Conservation (phyloP, 2,888 invertebrate species). For the Brachypalpus laphriformis region DNA sequence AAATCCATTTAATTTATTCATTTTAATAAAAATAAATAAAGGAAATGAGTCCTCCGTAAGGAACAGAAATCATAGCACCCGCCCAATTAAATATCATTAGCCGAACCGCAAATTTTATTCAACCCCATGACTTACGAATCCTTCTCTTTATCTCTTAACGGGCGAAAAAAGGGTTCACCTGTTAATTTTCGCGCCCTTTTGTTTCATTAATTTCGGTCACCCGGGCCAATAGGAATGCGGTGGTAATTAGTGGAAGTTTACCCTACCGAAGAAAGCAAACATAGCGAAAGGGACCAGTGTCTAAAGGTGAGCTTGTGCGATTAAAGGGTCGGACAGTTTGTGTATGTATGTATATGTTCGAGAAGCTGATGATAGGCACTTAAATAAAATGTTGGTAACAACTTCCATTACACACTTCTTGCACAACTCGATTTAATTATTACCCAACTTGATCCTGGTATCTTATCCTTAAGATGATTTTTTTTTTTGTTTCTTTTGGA, state of each 20-base stretch:
- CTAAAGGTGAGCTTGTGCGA: slow-evolving; percentile 24
- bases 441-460: slow-evolving; percentile 35
- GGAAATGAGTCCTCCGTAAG: background rate
- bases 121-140: slow-evolving; percentile 29
- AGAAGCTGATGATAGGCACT: slow-evolving; percentile 30
- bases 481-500: background rate
- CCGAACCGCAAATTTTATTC: slow-evolving; percentile 51
- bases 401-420: slow-evolving; percentile 39
- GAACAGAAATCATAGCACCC: slow-evolving; percentile 24
- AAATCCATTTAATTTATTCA: background rate
- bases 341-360: slow-evolving; percentile 15
- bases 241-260: slow-evolving; percentile 51
- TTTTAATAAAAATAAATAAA: background rate
- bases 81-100: slow-evolving; percentile 49
- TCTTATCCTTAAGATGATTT: background rate
- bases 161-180: slow-evolving; percentile 59
- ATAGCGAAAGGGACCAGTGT: slow-evolving; percentile 1
- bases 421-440: slow-evolving; percentile 52
- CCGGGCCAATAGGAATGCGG: slow-evolving; percentile 52
- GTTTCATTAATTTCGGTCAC: slow-evolving; percentile 68
- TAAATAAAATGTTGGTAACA: slow-evolving; percentile 38
- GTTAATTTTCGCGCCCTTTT: slow-evolving; percentile 68
- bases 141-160: background rate
- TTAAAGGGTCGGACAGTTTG: slow-evolving; percentile 40
- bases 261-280: slow-evolving; percentile 30